phyloP scores from a whole-genome alignment of 2,113 vertebrate species.

The Semnornis frantzii region DNA sequence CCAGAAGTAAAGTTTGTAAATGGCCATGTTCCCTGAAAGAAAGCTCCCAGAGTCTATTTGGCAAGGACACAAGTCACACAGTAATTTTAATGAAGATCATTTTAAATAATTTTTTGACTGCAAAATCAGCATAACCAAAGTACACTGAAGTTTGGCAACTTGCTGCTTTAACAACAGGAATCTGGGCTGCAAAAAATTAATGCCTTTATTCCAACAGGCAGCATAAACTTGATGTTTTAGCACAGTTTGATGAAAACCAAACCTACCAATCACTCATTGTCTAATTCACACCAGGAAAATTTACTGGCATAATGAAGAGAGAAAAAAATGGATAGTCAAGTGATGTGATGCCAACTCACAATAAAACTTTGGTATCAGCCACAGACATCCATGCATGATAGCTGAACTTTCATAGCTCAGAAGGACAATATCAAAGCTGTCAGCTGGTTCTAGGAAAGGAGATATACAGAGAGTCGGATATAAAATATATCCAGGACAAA shows the following conservation, averaged over 20 bases:
- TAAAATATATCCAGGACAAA: neutral
- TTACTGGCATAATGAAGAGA: rapidly evolving
- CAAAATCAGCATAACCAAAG: neutral
- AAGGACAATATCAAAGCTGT: neutral
- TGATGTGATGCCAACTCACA: neutral
- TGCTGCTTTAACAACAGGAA: neutral
- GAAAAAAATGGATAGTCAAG: neutral
- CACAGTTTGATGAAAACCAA: neutral
- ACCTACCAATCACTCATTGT: rapidly evolving
- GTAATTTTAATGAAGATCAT: neutral
- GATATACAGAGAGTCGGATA: neutral
- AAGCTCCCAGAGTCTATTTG: neutral
- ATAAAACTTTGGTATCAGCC: neutral
- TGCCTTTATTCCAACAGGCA: neutral
- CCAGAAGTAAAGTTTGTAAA: neutral
- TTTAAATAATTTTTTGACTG: neutral
- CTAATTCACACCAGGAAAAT: neutral
- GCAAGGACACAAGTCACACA: neutral
- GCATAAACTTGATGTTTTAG: neutral
- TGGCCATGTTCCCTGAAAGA: neutral
- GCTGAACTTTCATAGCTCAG: neutral
- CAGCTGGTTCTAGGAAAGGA: neutral
- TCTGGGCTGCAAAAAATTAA: neutral
- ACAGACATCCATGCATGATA: rapidly evolving
- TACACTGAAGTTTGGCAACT: neutral